Evolutionary conservation across 2,797 vertebrate genomes (phyloP), one percentile per base, ranked within the genome.

Genomic region (Lepilemur ruficaudatus): DNA sequence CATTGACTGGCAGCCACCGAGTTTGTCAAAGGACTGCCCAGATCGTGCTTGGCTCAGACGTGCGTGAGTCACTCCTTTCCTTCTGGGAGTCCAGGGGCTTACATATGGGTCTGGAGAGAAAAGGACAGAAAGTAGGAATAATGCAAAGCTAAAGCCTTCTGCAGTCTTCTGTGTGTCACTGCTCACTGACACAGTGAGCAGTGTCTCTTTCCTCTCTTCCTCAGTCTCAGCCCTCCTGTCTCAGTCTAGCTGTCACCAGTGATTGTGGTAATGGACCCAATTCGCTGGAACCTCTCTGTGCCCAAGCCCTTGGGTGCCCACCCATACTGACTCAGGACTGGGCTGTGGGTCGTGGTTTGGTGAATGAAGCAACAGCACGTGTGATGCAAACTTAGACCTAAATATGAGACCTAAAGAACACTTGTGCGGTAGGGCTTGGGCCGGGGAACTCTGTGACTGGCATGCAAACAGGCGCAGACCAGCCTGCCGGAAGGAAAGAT

Each of bases 41-140:
- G 14, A 86, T 50, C 0, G 25, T 35, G 61, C 46, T 92, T 93
- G 84, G 84, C 63, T 72, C 18, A 25, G 89, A 20, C 41, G 10
- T 81, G 57, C 0, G 0, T 50, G 70, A 41, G 30, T 76, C 48
- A 50, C 4, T 20, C 30, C 38, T 84, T 70, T 79, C 78, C 52
- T 96, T 35, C 86, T 22, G 91, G 10, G 38, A 50, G 63, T 30
- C 78, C 91, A 61, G 80, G 35, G 89, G 95, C 96, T 98, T 91
- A 84, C 38, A 30, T 50, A 81, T 61, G 89, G 92, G 72, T 96
- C 84, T 92, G 59, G 76, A 89, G 94, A 2, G 23, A 15, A 1
- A 22, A 63, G 35, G 73, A 84, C n/a, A 2, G 57, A 92, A 91
- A 72, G 67, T 48, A 89, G 92, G 76, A 93, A 2, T 43, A 73